These are phyloP conservation scores for Neodontobutis hainanensis DNA, from an alignment of 2,113 vertebrate genomes.

Conservation along the genomic window DNA sequence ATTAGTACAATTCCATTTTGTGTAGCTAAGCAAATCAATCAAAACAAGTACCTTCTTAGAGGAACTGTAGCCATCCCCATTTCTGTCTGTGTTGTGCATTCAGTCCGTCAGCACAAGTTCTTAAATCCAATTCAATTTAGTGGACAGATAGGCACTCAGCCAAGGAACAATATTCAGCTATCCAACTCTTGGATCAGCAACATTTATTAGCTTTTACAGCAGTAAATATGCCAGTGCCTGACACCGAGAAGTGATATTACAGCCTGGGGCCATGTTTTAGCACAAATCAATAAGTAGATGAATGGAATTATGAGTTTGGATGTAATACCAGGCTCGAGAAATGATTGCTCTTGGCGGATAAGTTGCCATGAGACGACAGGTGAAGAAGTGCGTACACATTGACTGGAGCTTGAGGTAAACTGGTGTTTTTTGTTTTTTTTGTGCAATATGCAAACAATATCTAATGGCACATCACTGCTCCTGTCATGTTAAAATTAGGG, in stretches of 20 bases:
- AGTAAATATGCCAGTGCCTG: neutral
- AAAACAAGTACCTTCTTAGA: constrained; percentile 22
- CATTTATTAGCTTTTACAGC: constrained; percentile 11
- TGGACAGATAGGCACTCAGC: neutral
- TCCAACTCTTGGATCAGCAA: constrained; percentile 11
- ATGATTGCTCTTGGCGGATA: constrained; percentile 5
- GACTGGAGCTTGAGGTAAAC: neutral
- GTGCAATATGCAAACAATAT: too few species aligned
- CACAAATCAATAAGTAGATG: neutral
- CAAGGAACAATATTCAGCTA: constrained; percentile 18
- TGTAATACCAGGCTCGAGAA: neutral
- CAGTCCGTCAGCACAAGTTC: constrained; percentile 34
- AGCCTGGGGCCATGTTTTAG: neutral
- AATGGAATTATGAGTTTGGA: constrained; percentile 7
- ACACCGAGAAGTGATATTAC: neutral
- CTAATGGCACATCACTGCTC: too few species aligned
- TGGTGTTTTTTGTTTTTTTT: constrained; percentile 9
- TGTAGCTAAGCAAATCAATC: constrained; percentile 18
- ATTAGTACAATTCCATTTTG: constrained; percentile 22
- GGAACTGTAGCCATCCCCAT: constrained; percentile 14
- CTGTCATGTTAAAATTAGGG: too few species aligned
- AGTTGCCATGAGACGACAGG: neutral
- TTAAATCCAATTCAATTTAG: constrained; percentile 13
- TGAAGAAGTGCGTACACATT: neutral
- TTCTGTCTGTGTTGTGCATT: constrained; percentile 7